These are phyloP conservation scores for Spodoptera exigua DNA, from an alignment of 2,888 invertebrate species.

Conservation along the genomic window DNA sequence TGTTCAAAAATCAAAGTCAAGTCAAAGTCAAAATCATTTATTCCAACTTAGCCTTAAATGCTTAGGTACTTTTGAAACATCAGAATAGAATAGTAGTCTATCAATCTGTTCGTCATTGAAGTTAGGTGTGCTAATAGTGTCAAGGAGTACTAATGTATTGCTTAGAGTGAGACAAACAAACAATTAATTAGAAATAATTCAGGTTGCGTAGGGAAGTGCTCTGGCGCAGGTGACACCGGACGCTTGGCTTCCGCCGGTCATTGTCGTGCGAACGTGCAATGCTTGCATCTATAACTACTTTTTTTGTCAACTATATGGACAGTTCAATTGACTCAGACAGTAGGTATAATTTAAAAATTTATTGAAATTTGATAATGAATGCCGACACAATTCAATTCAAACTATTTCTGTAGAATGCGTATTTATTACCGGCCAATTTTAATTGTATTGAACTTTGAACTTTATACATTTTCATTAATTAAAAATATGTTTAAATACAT, in stretches of 20 bases:
- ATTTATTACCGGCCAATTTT: too few species aligned
- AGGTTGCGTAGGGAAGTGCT: conserved; percentile 65
- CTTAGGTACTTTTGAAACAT: too few species aligned
- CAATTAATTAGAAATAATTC: conserved; percentile 62
- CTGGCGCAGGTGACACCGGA: conserved; percentile 69
- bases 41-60: too few species aligned
- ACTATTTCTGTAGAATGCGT: neutral
- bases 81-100: too few species aligned
- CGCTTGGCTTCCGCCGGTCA: conserved; percentile 72
- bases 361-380: too few species aligned
- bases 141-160: conserved; percentile 45
- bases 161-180: conserved; percentile 36
- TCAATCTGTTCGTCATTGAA: too few species aligned
- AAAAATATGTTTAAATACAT: neutral
- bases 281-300: conserved; percentile 51
- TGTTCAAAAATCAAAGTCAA: too few species aligned
- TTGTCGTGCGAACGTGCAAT: conserved; percentile 66
- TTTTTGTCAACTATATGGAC: conserved; percentile 39
- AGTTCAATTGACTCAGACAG: conserved; percentile 36
- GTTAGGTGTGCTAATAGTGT: too few species aligned
- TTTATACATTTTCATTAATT: neutral
- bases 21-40: too few species aligned
- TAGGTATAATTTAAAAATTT: conserved; percentile 25
- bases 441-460: neutral
- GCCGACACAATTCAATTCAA: neutral